Evolutionary conservation across 2,113 vertebrate genomes (phyloP), one percentile per base, ranked within the genome.

Genomic region (Pitta sordida): DNA sequence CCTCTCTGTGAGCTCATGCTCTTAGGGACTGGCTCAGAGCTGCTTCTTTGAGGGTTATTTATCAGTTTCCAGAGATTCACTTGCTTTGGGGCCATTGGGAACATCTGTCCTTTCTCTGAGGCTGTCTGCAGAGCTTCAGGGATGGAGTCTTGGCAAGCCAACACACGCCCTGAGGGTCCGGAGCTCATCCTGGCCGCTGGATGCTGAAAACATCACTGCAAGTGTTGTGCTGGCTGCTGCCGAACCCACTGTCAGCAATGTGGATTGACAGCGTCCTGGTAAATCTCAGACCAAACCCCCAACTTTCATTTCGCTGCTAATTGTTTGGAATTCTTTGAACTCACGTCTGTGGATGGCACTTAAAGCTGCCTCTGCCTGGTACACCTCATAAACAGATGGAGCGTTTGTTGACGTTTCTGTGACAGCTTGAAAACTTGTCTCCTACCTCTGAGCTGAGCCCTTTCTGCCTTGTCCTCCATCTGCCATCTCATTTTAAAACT

Each of bases 401-500:
- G 96, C 89, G 95, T 98, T 98, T 98, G 98, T 97, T 98, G 98
- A 98, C 95, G 94, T 98, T 97, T 97, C 51, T 55, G 97, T 98
- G 98, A 98, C 98, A 98, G 98, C 98, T 98, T 98, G 98, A 98
- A 98, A 98, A 98, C 97, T 96, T 98, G 96, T 98, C 97, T 98
- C 97, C 96, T 98, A 97, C 98, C 97, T 98, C 97, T 36, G 90
- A 97, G 97, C 96, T 94, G 95, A 97, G 97, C 97, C 97, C 90
- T 96, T 97, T 97, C 96, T 97, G 97, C 97, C 94, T 97, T 96
- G 83, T 97, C 97, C 96, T 96, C 98, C 98, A 98, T 98, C 98
- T 98, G 98, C 97, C 97, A 97, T 90, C 98, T 98, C 97, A 97
- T 98, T 98, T 98, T 96, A 97, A 98, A 98, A 97, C 98, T 97